A percentile compares a stretch with the other conserved stretches of the same genome.
Conservation (phyloP, 2,888 invertebrate genomes). For the Tolmerus cingulatus region DNA sequence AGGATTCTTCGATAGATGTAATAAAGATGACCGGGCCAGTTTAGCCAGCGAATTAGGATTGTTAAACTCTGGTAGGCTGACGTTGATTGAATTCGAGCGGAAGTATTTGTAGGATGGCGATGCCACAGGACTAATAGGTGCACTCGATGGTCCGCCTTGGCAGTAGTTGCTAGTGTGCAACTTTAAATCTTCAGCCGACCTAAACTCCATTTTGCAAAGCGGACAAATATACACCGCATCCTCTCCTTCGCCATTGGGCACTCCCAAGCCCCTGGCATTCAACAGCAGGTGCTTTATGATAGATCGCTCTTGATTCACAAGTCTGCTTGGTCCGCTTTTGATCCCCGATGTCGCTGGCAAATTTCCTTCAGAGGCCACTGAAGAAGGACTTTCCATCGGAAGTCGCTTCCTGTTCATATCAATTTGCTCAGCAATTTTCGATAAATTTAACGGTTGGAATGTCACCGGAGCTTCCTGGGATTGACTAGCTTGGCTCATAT, state of each 20-base stretch:
- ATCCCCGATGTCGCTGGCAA: not conserved
- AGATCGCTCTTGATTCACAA: constrained; percentile 72
- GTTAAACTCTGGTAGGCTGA: constrained; percentile 67
- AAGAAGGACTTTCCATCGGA: constrained; percentile 67
- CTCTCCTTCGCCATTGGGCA: constrained; percentile 68
- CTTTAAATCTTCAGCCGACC: constrained; percentile 82
- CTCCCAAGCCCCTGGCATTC: constrained; percentile 68
- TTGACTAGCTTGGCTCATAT: not conserved
- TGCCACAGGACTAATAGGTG: constrained; percentile 60
- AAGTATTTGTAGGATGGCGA: constrained; percentile 65
- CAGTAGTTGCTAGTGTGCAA: constrained; percentile 83
- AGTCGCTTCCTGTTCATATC: constrained; percentile 66
- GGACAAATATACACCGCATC: constrained; percentile 75
- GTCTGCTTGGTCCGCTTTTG: not conserved
- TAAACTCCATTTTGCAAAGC: constrained; percentile 79
- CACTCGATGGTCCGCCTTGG: constrained; percentile 69
- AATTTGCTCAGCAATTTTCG: constrained; percentile 55
- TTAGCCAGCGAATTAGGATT: constrained; percentile 61
- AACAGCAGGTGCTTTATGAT: constrained; percentile 81
- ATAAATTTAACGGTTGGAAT: constrained; percentile 67
- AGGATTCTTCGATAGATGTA: constrained; percentile 60
- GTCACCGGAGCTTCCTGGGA: not conserved
- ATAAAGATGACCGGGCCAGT: constrained; percentile 60
- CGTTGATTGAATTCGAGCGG: constrained; percentile 70
- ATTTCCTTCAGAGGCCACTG: constrained; percentile 57